Conservation (phyloP, 1,140 invertebrate species). For the Drosophila trapezifrons region DNA sequence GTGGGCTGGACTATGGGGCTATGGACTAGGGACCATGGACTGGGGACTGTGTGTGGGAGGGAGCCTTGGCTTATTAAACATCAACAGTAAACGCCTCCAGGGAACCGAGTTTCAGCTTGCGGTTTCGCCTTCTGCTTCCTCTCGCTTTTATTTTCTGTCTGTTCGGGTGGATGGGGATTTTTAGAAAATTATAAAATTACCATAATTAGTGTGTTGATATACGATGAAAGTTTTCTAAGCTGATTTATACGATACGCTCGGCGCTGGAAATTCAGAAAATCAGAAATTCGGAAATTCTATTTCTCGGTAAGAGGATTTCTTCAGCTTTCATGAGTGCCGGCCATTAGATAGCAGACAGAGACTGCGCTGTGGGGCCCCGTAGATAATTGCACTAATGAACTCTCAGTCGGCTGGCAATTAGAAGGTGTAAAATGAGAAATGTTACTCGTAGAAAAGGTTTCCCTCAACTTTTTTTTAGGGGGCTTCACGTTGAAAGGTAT, state of each 20-base stretch:
- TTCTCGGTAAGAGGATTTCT: conserved; percentile 47
- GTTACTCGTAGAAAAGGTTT: conserved; percentile 31
- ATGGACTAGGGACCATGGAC: background rate
- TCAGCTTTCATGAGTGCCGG: conserved; percentile 28
- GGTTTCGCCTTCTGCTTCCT: conserved; percentile 41
- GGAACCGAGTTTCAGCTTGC: conserved; percentile 32
- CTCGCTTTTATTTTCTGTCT: conserved; percentile 10
- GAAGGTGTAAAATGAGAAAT: conserved; percentile 44
- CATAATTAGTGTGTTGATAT: conserved; percentile 77
- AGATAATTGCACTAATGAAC: conserved; percentile 49
- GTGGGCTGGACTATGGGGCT: conserved; percentile 6
- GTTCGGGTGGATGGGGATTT: conserved; percentile 28
- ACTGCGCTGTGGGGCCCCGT: conserved; percentile 1
- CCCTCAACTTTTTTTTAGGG: conserved; percentile 13
- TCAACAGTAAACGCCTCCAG: conserved; percentile 69
- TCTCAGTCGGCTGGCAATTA: conserved; percentile 30
- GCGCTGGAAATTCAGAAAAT: conserved; percentile 7
- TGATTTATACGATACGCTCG: conserved; percentile 69
- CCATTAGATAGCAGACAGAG: conserved; percentile 33
- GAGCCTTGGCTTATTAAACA: conserved; percentile 70
- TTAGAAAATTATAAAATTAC: conserved; percentile 77
- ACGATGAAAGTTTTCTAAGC: conserved; percentile 75
- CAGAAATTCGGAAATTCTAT: conserved; percentile 30
- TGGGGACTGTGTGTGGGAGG: conserved; percentile 16
- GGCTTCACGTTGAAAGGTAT: conserved; percentile 5